Base-by-base conservation (phyloP, 2,888 invertebrate genomes). In the Eurytoma adleriae region DNA sequence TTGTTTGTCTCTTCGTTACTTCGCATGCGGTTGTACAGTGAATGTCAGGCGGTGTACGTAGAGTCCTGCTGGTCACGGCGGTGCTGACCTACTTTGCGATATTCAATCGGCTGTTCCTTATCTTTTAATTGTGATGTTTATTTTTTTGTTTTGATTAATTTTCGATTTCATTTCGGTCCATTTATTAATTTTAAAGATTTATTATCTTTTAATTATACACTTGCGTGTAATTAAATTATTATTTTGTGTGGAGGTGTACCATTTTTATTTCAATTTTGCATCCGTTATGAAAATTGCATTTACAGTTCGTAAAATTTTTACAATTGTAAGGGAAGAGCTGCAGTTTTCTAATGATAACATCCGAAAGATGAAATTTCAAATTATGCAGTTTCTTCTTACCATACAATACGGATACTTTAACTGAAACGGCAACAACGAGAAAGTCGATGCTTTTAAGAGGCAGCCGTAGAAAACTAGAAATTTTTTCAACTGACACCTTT, bases 401-500 rank as follows among this genome's bases (percentile, higher is more conserved):
- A 52, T 66, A 52, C 73, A 70, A 67, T 70, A n/a, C 27, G n/a
- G 57, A 30, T 18, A 54, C 30, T 40, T 78, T 67, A 61, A 62
- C 54, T 20, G 13, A 27, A 18, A 13, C 48, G 24, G 54, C 16
- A 14, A 18, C 62, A 16, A 14, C 48, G 68, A 18, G 69, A 79
- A 79, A 79, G 68, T 79, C 13, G 62, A 24, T 59, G 48, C 48
- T 7, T 24, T 27, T 64, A 20, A 79, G 69, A 79, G 69, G 57
- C 62, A 52, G 56, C 50, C 7, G 69, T 69, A 57, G 62, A 30
- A 50, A 61, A 52, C 48, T 69, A 78, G 79, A 79, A 79, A 79
- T 74, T 73, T 20, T 78, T 72, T 71, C 50, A 50, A n/a, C 61
- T 62, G 73, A 57, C 79, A 74, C 64, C 68, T 48, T 62, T 79